phyloP scores from a whole-genome alignment of 2,797 vertebrate genomes.

The Champsocephalus gunnari region DNA sequence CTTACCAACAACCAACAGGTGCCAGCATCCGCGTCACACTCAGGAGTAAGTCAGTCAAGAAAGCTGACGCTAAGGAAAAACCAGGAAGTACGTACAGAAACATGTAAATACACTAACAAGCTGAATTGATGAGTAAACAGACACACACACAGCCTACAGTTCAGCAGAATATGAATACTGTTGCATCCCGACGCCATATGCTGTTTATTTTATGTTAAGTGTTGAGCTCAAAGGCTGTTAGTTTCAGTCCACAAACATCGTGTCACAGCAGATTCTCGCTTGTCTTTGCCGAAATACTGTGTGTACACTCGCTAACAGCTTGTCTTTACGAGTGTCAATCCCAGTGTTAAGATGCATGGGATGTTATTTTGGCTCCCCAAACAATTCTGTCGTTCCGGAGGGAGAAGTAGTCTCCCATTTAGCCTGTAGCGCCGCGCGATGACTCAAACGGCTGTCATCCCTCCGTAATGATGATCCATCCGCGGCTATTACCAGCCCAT shows the following conservation, averaged over 20 bases:
- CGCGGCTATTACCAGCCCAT: slow-evolving; percentile 63
- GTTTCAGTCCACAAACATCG: slow-evolving; percentile 31
- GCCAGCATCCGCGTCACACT: slow-evolving; percentile 10
- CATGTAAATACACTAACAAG: no score
- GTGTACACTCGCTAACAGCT: slow-evolving; percentile 42
- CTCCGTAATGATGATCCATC: slow-evolving; percentile 79
- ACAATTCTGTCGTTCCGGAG: slow-evolving; percentile 36
- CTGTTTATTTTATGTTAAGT: slow-evolving; percentile 45
- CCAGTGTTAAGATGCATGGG: slow-evolving; percentile 23
- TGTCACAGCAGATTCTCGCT: not conserved
- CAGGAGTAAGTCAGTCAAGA: slow-evolving; percentile 8
- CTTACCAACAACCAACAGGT: slow-evolving; percentile 8
- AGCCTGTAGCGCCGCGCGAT: slow-evolving; percentile 27
- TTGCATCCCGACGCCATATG: slow-evolving; percentile 43
- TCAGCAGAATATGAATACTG: slow-evolving; percentile 14
- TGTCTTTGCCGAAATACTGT: slow-evolving; percentile 2
- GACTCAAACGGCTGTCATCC: slow-evolving; percentile 73
- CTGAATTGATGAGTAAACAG: not conserved
- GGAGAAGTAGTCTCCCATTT: slow-evolving; percentile 52
- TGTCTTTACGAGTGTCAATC: slow-evolving; percentile 31
- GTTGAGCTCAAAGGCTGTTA: slow-evolving; percentile 40
- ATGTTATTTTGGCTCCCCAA: slow-evolving; percentile 44
- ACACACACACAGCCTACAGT: slow-evolving; percentile 7
- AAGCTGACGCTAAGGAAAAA: slow-evolving; percentile 2
- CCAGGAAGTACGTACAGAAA: no score